A percentile compares a stretch with the other conserved stretches of the same genome.
These are phyloP conservation scores for Nebria ingens DNA, from an alignment of 1,140 invertebrate species.

Conservation along the genomic window DNA sequence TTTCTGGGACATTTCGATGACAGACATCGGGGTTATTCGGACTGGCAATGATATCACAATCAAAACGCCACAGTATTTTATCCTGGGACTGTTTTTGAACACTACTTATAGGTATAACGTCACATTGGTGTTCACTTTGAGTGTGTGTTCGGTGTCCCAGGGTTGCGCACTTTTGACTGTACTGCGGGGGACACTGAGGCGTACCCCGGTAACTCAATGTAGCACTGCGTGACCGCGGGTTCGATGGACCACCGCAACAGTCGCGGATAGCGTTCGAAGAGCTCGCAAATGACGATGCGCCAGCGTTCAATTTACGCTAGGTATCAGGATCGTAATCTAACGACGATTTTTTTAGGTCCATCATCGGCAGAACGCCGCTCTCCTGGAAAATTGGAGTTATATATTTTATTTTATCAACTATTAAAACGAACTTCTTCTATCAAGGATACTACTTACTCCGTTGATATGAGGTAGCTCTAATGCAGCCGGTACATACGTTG, in stretches of 20 bases:
- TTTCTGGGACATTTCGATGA: slow-evolving; percentile 27
- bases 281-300: slow-evolving; percentile 26
- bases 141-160: slow-evolving; percentile 18
- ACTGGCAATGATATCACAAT: slow-evolving; percentile 31
- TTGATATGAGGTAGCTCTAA: slow-evolving; percentile 43
- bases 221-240: slow-evolving; percentile 21
- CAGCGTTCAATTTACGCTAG: slow-evolving; percentile 32
- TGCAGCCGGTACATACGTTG: slow-evolving; percentile 56
- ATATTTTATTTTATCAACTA: slow-evolving; percentile 5
- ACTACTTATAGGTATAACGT: slow-evolving; percentile 24
- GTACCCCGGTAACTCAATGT: slow-evolving; percentile 27
- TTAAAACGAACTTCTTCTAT: neutral
- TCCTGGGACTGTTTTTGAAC: slow-evolving; percentile 17
- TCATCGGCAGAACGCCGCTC: slow-evolving; percentile 43
- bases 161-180: slow-evolving; percentile 23
- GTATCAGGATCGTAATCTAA: slow-evolving; percentile 39
- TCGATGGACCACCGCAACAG: slow-evolving; percentile 32
- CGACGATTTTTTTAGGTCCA: slow-evolving; percentile 43
- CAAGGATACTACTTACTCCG: slow-evolving; percentile 38
- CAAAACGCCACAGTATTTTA: slow-evolving; percentile 33
- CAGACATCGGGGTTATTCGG: slow-evolving; percentile 32
- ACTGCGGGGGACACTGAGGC: slow-evolving; percentile 24
- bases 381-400: too few species aligned
- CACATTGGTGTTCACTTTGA: slow-evolving; percentile 16
- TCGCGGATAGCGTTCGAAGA: slow-evolving; percentile 29